These are phyloP conservation scores for Germaria angustata DNA, from an alignment of 2,888 invertebrate genomes.

Conservation along the genomic window DNA sequence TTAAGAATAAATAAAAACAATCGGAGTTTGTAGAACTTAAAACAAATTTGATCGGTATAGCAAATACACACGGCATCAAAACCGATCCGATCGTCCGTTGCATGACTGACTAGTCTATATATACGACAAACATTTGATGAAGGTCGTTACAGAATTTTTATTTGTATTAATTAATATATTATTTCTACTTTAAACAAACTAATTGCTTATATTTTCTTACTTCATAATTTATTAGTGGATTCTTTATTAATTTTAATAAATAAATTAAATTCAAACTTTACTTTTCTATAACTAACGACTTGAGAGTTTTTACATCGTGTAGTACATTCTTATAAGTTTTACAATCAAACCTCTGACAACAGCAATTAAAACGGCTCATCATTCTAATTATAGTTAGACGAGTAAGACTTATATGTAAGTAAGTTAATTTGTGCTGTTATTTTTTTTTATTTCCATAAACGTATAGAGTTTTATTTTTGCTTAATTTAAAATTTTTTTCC, in stretches of 20 bases:
- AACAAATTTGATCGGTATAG: too few relatives aligned
- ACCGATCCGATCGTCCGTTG: too few relatives aligned
- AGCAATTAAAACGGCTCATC: conserved; percentile 64
- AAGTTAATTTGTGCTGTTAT: conserved; percentile 12
- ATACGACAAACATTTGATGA: too few relatives aligned
- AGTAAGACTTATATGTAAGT: conserved; percentile 45
- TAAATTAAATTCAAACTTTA: conserved; percentile 14
- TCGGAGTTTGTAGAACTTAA: too few relatives aligned
- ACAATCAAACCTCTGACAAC: background rate
- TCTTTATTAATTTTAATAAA: conserved; percentile 14
- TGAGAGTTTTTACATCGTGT: background rate
- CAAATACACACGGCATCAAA: too few relatives aligned
- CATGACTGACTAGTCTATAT: too few relatives aligned
- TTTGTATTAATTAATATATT: too few relatives aligned
- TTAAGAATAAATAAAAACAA: too few relatives aligned
- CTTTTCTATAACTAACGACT: conserved; percentile 6
- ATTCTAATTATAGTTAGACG: conserved; percentile 65
- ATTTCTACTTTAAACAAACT: background rate
- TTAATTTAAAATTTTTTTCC: conserved; percentile 12
- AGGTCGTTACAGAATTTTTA: too few relatives aligned
- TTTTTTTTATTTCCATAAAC: background rate
- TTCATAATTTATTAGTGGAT: conserved; percentile 2
- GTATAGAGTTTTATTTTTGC: background rate
- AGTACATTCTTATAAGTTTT: background rate
- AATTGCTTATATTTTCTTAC: background rate